A percentile compares a stretch with the other conserved stretches of the same genome.
phyloP scores from a whole-genome alignment of 2,797 vertebrate genomes.

The Falco peregrinus region DNA sequence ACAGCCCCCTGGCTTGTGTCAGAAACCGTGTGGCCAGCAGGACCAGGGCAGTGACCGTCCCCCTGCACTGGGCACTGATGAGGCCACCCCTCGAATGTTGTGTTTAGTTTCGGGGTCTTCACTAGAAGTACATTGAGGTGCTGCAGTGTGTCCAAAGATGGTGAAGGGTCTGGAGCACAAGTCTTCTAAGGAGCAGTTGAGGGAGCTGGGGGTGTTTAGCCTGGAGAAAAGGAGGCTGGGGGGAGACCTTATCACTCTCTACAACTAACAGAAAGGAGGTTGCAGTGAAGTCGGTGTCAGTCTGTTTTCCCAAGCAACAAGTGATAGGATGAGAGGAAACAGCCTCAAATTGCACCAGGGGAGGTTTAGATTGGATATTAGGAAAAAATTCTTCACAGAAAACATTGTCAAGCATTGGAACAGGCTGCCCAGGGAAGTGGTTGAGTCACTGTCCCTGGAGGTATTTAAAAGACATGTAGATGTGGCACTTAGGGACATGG shows the following conservation, averaged over 20 bases:
- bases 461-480: not conserved
- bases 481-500: not conserved
- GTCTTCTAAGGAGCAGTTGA: not conserved
- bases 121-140: not conserved
- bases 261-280: not conserved
- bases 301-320: not conserved
- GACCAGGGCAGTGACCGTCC: not conserved
- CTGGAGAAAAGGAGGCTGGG: not conserved
- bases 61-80: not conserved
- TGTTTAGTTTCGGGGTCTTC: not conserved
- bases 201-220: not conserved
- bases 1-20: not conserved
- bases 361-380: not conserved
- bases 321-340: not conserved
- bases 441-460: not conserved
- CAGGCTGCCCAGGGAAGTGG: not conserved
- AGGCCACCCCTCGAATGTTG: not conserved
- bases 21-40: not conserved
- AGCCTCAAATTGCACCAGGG: not conserved
- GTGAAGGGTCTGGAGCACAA: not conserved
- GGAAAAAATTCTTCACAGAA: not conserved
- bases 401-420: not conserved
- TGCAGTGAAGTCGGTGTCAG: not conserved
- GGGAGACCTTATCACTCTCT: not conserved
- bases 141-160: not conserved